Base-by-base conservation (phyloP, 1,140 invertebrate genomes). In the Aphaenogaster ashmeadi region DNA sequence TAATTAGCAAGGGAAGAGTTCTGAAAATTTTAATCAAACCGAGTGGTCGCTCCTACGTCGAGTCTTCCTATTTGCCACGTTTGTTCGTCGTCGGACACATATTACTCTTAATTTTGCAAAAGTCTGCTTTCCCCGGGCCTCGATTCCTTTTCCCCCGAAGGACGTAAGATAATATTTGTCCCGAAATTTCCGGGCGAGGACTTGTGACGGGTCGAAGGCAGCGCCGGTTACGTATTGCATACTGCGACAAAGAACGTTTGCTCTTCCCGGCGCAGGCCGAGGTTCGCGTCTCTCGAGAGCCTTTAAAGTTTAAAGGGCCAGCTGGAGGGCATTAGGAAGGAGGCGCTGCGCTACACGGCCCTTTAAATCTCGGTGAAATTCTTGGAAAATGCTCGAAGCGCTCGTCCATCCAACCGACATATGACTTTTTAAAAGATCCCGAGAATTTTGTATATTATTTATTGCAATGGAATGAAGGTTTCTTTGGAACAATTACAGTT, bases 301-400 rank as follows among this genome's bases (percentile, higher is more conserved):
- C 67, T 89, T 89, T 88, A 89, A 89, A 89, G 41, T 89, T 89
- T 89, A 89, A 89, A 89, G 86, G 79, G 47, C 86, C 80, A 54
- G 21, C 64, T 62, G 38, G 27, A 74, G 54, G 64, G 27, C 64
- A 66, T 50, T 15, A 69, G n/a, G 3, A 33, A 56, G 15, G 74
- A 54, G 21, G 21, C 50, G 9, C 69, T 50, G 50, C 47, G 36
- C 47, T 52, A 27, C 71, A 8, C 38, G 56, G 44, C 33, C 27
- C 69, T 81, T 87, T 87, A 81, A 87, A 87, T 80, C 85, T 50
- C 77, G 21, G 36, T 66, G 21, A 86, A 77, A 66, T 86, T 66
- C 36, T 50, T 47, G 44, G 6, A 84, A 71, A 75, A 36, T 44
- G 21, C 18, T n/a, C 69, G 54, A 33, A 58, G 27, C 50, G 21